These are phyloP conservation scores for Athalia circularis DNA, from an alignment of 2,888 invertebrate genomes.

Conservation along the genomic window DNA sequence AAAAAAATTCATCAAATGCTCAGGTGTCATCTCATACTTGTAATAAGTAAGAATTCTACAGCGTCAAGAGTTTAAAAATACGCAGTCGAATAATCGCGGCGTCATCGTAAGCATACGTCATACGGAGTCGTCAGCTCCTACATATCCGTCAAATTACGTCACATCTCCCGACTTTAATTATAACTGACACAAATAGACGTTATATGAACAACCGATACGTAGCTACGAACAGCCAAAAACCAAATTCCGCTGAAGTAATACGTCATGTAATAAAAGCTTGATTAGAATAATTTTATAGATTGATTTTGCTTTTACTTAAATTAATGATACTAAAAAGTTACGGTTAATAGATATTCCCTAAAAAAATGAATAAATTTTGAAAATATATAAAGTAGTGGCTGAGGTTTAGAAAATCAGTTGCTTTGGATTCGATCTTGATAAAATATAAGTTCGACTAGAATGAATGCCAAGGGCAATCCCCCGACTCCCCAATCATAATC, in stretches of 20 bases:
- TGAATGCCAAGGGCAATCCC: constrained; percentile 32
- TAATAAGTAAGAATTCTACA: too few species aligned
- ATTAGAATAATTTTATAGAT: neutral
- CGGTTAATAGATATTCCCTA: too few species aligned
- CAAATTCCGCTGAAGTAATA: neutral
- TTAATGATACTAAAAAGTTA: too few species aligned
- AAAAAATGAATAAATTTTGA: too few species aligned
- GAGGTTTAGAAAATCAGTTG: neutral
- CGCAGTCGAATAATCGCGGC: neutral
- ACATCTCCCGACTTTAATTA: constrained; percentile 24
- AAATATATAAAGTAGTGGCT: neutral
- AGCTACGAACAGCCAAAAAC: neutral
- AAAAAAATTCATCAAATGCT: neutral
- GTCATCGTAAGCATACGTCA: constrained; percentile 24
- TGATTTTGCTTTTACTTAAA: neutral
- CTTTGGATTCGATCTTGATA: too few species aligned
- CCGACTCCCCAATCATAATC: constrained; percentile 22
- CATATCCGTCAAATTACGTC: constrained; percentile 32
- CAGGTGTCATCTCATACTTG: neutral
- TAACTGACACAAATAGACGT: constrained; percentile 11
- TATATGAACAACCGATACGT: neutral
- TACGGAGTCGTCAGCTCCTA: neutral
- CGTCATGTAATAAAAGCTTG: neutral
- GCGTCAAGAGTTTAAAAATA: neutral
- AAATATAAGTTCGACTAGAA: neutral